Evolutionary conservation across 2,113 vertebrate species (phyloP).

Genomic region (Zingel zingel): DNA sequence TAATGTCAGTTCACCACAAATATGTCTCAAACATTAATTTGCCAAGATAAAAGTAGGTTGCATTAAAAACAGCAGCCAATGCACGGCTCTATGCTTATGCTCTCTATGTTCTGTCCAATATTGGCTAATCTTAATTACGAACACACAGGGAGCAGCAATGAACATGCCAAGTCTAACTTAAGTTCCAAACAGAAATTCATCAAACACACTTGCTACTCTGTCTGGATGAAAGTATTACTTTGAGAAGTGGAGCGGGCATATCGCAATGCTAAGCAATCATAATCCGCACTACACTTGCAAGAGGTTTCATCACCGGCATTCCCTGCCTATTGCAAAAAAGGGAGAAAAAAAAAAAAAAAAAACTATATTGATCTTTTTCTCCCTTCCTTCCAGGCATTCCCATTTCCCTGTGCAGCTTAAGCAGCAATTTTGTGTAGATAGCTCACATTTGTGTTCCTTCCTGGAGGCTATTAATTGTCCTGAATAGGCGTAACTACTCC

Average conservation of each 20-base stretch:
- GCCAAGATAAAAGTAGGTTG: slow-evolving; percentile 66
- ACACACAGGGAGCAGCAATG: slow-evolving; percentile 67
- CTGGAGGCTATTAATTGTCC: slow-evolving; percentile 80
- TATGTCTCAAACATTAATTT: slow-evolving; percentile 50
- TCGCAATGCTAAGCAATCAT: slow-evolving; percentile 83
- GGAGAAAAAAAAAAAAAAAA: slow-evolving; percentile 29
- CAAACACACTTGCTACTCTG: slow-evolving; percentile 66
- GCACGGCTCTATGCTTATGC: slow-evolving; percentile 10
- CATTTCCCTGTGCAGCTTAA: slow-evolving; percentile 81
- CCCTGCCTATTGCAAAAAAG: slow-evolving; percentile 69
- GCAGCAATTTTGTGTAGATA: slow-evolving; percentile 82
- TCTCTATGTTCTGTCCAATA: slow-evolving; percentile 43
- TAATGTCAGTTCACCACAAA: slow-evolving; percentile 34
- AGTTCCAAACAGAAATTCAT: slow-evolving; percentile 74
- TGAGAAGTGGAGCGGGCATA: slow-evolving; percentile 77
- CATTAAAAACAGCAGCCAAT: slow-evolving; percentile 46
- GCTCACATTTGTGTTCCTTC: slow-evolving; percentile 79
- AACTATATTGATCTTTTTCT: slow-evolving; percentile 78
- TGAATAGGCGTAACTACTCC: slow-evolving; percentile 78
- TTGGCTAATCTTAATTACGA: slow-evolving; percentile 62
- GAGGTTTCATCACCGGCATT: slow-evolving; percentile 83
- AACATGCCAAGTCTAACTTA: slow-evolving; percentile 65
- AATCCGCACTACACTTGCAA: slow-evolving; percentile 82
- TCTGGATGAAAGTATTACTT: slow-evolving; percentile 78
- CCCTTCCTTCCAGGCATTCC: slow-evolving; percentile 73